Evolutionary conservation across 2,888 invertebrate genomes (phyloP).

Genomic region (Zeuzera pyrina): DNA sequence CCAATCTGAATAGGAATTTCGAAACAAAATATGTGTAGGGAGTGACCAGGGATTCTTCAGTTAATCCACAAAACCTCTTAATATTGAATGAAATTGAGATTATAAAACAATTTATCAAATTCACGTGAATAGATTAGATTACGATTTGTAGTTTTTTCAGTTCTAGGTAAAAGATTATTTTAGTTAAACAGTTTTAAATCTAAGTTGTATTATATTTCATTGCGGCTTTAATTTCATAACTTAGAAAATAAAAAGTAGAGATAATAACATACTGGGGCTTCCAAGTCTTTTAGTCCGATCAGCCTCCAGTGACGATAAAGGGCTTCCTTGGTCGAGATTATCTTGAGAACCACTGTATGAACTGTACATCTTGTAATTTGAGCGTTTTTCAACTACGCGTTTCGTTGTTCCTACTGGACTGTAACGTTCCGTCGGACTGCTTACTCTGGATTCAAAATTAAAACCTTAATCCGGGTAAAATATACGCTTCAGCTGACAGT

Average conservation of each 20-base stretch:
- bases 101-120: no score
- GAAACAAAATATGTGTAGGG: no score
- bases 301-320: conserved; percentile 52
- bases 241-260: not conserved
- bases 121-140: no score
- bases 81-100: no score
- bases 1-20: no score
- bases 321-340: conserved; percentile 54
- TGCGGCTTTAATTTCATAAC: not conserved
- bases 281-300: conserved; percentile 52
- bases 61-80: no score
- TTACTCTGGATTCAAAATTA: conserved; percentile 35
- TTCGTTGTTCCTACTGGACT: conserved; percentile 62
- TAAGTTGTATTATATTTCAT: not conserved
- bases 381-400: conserved; percentile 56
- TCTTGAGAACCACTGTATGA: conserved; percentile 61
- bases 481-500: no score
- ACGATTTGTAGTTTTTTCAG: no score
- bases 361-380: conserved; percentile 63
- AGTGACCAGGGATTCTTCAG: no score
- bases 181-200: not conserved
- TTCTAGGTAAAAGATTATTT: no score
- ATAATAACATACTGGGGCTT: conserved; percentile 46
- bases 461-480: no score
- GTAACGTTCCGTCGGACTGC: conserved; percentile 55